Percentiles rank a stretch among this genome's conserved stretches.
phyloP scores from a whole-genome alignment of 2,888 invertebrate genomes.

The Oxycera nigricornis region DNA sequence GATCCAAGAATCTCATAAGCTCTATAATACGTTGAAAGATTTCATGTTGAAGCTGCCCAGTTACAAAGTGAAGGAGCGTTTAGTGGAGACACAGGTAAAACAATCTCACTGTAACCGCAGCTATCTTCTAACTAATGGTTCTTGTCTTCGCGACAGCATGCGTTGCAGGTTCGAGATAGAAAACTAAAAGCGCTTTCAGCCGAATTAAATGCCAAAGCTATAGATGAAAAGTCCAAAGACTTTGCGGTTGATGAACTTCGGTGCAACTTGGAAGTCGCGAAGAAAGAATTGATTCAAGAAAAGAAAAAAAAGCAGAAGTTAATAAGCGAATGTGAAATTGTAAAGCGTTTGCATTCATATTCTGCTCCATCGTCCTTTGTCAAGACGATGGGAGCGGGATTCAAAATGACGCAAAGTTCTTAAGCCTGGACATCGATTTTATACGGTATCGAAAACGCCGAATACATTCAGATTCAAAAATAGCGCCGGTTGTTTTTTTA shows the following conservation, averaged over 20 bases:
- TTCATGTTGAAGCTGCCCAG: conserved; percentile 60
- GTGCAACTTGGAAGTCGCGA: conserved; percentile 53
- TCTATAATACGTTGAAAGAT: conserved; percentile 58
- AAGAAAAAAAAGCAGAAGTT: conserved; percentile 58
- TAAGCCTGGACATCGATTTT: too few species aligned
- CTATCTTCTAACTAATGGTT: not conserved
- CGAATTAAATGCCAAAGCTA: conserved; percentile 57
- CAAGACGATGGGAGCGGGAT: conserved; percentile 57
- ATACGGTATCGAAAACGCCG: not conserved
- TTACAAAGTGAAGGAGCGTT: conserved; percentile 57
- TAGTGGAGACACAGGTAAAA: conserved; percentile 59
- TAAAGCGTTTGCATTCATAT: conserved; percentile 59
- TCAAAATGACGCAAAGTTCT: conserved; percentile 50
- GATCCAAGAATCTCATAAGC: conserved; percentile 56
- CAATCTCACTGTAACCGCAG: not conserved
- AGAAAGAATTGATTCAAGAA: conserved; percentile 56
- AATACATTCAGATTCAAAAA: too few species aligned
- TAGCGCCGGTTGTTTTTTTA: too few species aligned
- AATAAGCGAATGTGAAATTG: conserved; percentile 56
- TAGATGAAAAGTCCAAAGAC: conserved; percentile 57
- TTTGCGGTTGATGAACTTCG: conserved; percentile 56
- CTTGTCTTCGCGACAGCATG: conserved; percentile 43
- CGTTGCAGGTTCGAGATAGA: conserved; percentile 55
- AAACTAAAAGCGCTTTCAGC: conserved; percentile 58
- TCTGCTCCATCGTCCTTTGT: conserved; percentile 58